These are phyloP conservation scores for Leucophenga varia DNA, from an alignment of 1,140 invertebrate genomes.

Conservation along the genomic window DNA sequence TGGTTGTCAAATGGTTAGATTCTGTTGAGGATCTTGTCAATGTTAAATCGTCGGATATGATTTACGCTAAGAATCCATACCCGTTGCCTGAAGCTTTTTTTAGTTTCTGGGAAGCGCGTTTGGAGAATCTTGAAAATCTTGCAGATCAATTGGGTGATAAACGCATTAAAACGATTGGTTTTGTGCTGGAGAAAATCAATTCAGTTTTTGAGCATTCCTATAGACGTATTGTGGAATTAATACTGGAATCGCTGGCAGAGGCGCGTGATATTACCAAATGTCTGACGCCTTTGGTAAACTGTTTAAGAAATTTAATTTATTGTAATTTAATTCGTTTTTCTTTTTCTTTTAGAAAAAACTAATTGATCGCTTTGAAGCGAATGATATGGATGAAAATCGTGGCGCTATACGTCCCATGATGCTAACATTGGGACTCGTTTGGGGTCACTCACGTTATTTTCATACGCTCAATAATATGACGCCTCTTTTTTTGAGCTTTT, in stretches of 20 bases:
- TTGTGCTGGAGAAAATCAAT: slow-evolving; percentile 70
- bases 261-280: slow-evolving; percentile 69
- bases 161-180: slow-evolving; percentile 77
- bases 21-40: slow-evolving; percentile 71
- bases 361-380: slow-evolving; percentile 71
- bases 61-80: slow-evolving; percentile 30
- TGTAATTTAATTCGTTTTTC: neutral
- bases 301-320: neutral
- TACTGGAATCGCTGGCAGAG: slow-evolving; percentile 65
- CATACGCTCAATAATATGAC: slow-evolving; percentile 73
- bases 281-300: slow-evolving; percentile 62
- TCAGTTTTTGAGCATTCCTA: slow-evolving; percentile 75
- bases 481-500: slow-evolving; percentile 69
- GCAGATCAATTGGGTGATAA: slow-evolving; percentile 79
- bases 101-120: slow-evolving; percentile 67
- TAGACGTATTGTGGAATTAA: slow-evolving; percentile 66
- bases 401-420: slow-evolving; percentile 66
- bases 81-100: slow-evolving; percentile 73
- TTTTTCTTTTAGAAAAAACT: slow-evolving; percentile 46
- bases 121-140: slow-evolving; percentile 78
- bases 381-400: slow-evolving; percentile 66
- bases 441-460: slow-evolving; percentile 83
- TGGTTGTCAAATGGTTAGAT: slow-evolving; percentile 74
- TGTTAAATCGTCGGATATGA: slow-evolving; percentile 32
- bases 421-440: slow-evolving; percentile 77